These are phyloP conservation scores for Galaxias olidus DNA, from an alignment of 2,797 vertebrate genomes.

Conservation along the genomic window DNA sequence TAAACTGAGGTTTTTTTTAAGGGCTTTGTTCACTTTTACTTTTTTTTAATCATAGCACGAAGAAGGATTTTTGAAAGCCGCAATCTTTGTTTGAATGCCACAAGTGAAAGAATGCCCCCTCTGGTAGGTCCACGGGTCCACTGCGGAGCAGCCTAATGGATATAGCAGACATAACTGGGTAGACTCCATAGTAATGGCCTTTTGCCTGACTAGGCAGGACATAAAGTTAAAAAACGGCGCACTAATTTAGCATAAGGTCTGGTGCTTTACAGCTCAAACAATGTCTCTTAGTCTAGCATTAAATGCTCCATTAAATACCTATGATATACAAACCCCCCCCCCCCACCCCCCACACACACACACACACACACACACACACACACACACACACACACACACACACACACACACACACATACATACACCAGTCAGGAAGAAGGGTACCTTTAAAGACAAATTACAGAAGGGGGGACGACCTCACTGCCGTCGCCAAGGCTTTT, in stretches of 20 bases:
- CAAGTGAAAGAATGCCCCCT: slow-evolving; percentile 64
- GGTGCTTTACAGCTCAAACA: slow-evolving; percentile 34
- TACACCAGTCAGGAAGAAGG: background rate
- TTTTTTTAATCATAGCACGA: no score
- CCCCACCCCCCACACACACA: no score
- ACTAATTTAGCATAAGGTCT: slow-evolving; percentile 17
- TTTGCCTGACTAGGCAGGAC: slow-evolving; percentile 57
- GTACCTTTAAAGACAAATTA: slow-evolving; percentile 26
- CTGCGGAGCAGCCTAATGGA: slow-evolving; percentile 65
- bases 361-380: no score
- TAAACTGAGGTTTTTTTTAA: slow-evolving; percentile 55
- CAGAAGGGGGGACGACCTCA: slow-evolving; percentile 32
- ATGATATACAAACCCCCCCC: slow-evolving; percentile 26
- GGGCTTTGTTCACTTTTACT: slow-evolving; percentile 20
- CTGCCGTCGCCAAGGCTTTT: slow-evolving; percentile 27
- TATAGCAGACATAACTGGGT: slow-evolving; percentile 60
- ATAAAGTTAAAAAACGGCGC: slow-evolving; percentile 32
- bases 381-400: no score
- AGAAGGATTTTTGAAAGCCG: slow-evolving; percentile 60
- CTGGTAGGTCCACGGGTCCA: slow-evolving; percentile 57
- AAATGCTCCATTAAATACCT: slow-evolving; percentile 47
- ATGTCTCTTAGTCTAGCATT: slow-evolving; percentile 34
- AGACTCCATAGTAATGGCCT: slow-evolving; percentile 54
- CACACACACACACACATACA: no score
- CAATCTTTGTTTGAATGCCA: slow-evolving; percentile 62